Conservation (phyloP, 1,140 invertebrate genomes). For the Leptinotarsa defecta region DNA sequence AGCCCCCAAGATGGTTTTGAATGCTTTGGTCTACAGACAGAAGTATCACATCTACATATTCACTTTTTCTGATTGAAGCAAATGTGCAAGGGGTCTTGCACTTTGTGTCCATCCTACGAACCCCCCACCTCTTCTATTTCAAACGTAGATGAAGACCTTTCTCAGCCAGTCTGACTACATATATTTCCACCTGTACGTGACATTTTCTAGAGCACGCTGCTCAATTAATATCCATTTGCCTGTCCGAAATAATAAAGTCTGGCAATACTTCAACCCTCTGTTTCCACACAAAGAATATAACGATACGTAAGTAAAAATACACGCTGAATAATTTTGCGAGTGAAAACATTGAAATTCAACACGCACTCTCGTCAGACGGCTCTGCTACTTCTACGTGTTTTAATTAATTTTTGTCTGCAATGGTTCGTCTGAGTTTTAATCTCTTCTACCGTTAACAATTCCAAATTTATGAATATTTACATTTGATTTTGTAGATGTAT, state of each 20-base stretch:
- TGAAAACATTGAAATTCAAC: slow-evolving; percentile 33
- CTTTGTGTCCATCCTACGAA: too few relatives aligned
- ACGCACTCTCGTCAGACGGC: slow-evolving; percentile 36
- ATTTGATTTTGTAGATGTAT: slow-evolving; percentile 36
- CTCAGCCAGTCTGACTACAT: neutral
- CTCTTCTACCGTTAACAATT: slow-evolving; percentile 35
- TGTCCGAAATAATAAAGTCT: neutral
- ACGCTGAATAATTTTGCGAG: neutral
- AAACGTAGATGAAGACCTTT: neutral
- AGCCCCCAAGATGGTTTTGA: too few relatives aligned
- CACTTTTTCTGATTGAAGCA: too few relatives aligned
- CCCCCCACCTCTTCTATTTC: too few relatives aligned
- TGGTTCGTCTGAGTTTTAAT: slow-evolving; percentile 34
- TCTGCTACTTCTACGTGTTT: slow-evolving; percentile 39
- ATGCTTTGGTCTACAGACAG: too few relatives aligned
- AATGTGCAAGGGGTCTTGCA: too few relatives aligned
- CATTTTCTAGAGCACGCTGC: neutral
- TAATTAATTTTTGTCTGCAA: slow-evolving; percentile 45
- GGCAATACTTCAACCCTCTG: neutral
- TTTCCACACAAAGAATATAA: slow-evolving; percentile 4
- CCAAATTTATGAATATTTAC: slow-evolving; percentile 44
- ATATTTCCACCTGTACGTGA: neutral
- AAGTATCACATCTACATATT: too few relatives aligned
- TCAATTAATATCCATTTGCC: slow-evolving; percentile 3
- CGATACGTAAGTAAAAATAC: slow-evolving; percentile 14